A percentile compares a stretch with the other conserved stretches of the same genome.
Evolutionary conservation across 2,888 invertebrate genomes (phyloP).

Genomic region (Spatulosminthurus flaviceps): DNA sequence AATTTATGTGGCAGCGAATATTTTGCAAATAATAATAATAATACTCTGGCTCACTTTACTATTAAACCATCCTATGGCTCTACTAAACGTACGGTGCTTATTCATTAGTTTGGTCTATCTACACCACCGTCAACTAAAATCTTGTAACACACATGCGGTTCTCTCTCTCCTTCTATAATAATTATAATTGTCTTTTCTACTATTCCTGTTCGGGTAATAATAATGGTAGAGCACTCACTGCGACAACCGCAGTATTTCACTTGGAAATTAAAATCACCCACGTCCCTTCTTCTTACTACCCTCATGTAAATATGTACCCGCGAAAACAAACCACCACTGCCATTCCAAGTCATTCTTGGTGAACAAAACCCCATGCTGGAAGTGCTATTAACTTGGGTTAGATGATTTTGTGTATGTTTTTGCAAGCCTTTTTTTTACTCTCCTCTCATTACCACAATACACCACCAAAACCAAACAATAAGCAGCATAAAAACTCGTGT

Average conservation of each 20-base stretch:
- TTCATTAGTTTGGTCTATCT: background rate
- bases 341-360: background rate
- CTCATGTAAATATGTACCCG: background rate
- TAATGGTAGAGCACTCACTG: slow-evolving; percentile 1
- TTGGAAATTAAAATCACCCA: background rate
- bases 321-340: background rate
- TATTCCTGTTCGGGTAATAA: background rate
- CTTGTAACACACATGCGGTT: slow-evolving; percentile 9
- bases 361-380: background rate
- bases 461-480: too few species aligned
- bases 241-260: slow-evolving; percentile 14
- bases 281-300: too few species aligned
- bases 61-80: too few species aligned
- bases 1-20: slow-evolving; percentile 28
- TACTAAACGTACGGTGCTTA: background rate
- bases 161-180: too few species aligned
- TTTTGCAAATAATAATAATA: slow-evolving; percentile 20
- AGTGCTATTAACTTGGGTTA: background rate
- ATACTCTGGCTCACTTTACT: too few species aligned
- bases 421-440: background rate
- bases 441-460: too few species aligned
- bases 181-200: slow-evolving; percentile 9
- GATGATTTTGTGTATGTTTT: background rate
- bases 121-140: background rate
- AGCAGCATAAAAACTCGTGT: too few species aligned